phyloP scores from a whole-genome alignment of 2,797 vertebrate genomes.

The Sebastes hubbsi region DNA sequence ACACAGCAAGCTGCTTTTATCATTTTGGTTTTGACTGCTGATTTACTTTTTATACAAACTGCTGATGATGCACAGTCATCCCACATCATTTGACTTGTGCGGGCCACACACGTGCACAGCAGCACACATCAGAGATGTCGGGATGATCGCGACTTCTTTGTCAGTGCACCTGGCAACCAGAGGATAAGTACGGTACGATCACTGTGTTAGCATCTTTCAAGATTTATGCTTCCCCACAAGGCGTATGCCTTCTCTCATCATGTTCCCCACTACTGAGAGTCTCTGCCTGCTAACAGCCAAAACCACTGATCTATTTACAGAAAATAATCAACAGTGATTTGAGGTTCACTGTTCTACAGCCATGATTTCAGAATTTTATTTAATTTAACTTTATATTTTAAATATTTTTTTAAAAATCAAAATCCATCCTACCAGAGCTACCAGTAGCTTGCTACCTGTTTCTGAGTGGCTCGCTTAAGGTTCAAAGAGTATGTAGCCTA shows the following conservation, averaged over 20 bases:
- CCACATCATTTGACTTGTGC: conserved; percentile 48
- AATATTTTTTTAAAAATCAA: too few species aligned
- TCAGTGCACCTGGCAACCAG: conserved; percentile 55
- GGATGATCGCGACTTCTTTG: conserved; percentile 24
- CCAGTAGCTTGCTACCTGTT: too few species aligned
- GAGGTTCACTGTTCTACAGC: neutral
- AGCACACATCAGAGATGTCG: conserved; percentile 54
- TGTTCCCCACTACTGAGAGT: neutral
- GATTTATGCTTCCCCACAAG: conserved; percentile 5
- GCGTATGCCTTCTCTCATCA: neutral
- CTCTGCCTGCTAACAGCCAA: neutral
- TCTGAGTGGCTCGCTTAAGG: too few species aligned
- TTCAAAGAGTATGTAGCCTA: neutral
- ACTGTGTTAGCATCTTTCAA: conserved; percentile 26
- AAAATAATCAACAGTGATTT: neutral
- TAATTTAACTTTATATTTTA: too few species aligned
- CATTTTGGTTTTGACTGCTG: conserved; percentile 34
- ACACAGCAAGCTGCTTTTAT: conserved; percentile 40
- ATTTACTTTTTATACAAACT: conserved; percentile 49
- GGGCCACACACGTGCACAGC: conserved; percentile 62
- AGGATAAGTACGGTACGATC: conserved; percentile 11
- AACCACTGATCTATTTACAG: conserved; percentile 4
- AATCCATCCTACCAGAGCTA: too few species aligned
- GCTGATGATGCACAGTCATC: conserved; percentile 47
- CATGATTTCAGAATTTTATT: neutral